A percentile compares a stretch with the other conserved stretches of the same genome.
Conservation (phyloP, 2,888 invertebrate genomes). For the Cephus runcator region DNA sequence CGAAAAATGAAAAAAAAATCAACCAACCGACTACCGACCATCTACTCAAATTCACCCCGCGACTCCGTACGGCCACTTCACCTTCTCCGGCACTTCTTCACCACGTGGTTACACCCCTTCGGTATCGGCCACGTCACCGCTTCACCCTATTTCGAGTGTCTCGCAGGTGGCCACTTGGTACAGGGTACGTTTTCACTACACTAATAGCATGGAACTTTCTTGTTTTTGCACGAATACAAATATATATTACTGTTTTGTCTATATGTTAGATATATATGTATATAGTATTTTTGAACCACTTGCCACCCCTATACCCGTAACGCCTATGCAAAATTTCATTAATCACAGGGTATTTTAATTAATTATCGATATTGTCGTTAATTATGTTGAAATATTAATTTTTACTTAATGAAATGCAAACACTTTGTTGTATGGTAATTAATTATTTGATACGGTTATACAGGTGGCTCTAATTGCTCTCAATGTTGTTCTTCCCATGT, state of each 20-base stretch:
- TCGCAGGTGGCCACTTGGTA: conserved; percentile 90
- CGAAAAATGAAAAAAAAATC: conserved; percentile 1
- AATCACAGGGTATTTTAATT: too few relatives aligned
- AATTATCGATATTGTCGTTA: too few relatives aligned
- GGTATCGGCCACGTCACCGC: conserved; percentile 48
- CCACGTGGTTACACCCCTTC: conserved; percentile 37
- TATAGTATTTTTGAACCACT: too few relatives aligned
- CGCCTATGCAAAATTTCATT: too few relatives aligned
- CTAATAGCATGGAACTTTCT: conserved; percentile 60
- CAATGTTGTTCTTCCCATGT: too few relatives aligned
- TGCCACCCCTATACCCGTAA: too few relatives aligned
- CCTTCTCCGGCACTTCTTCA: conserved; percentile 33
- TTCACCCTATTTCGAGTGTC: conserved; percentile 57
- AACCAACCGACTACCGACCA: not conserved
- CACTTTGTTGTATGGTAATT: too few relatives aligned
- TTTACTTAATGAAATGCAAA: too few relatives aligned
- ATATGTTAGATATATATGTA: too few relatives aligned
- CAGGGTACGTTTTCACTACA: conserved; percentile 80
- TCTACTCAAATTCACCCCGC: conserved; percentile 1
- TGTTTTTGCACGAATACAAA: conserved; percentile 8
- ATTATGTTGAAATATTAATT: too few relatives aligned
- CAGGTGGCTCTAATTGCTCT: too few relatives aligned
- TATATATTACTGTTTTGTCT: not conserved
- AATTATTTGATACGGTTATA: too few relatives aligned
- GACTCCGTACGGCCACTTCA: conserved; percentile 51